A percentile compares a stretch with the other conserved stretches of the same genome.
Evolutionary conservation across 2,888 invertebrate species (phyloP).

Genomic region (Esperia sulphurella): DNA sequence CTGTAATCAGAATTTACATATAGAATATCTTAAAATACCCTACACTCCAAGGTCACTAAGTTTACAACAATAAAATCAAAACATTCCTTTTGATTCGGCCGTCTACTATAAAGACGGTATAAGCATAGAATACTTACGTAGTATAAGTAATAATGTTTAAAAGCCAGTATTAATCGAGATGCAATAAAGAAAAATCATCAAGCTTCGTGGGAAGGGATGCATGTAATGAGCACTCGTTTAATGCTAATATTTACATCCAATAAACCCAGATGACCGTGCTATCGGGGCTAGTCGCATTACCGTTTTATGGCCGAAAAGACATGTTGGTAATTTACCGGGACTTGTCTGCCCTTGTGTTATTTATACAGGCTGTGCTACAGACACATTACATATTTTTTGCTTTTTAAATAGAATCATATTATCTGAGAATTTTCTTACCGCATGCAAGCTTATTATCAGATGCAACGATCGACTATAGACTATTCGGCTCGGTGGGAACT

Average conservation of each 20-base stretch:
- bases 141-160: background rate
- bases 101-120: too few relatives aligned
- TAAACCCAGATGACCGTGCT: conserved; percentile 6
- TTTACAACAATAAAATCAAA: background rate
- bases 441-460: too few relatives aligned
- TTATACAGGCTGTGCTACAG: conserved; percentile 1
- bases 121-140: too few relatives aligned
- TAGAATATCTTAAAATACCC: too few relatives aligned
- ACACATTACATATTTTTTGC: background rate
- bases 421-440: too few relatives aligned
- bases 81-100: too few relatives aligned
- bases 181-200: background rate
- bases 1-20: too few relatives aligned
- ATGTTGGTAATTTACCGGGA: conserved; percentile 13
- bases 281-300: conserved; percentile 7
- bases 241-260: conserved; percentile 13
- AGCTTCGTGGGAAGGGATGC: background rate
- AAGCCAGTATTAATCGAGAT: background rate
- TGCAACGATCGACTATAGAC: too few relatives aligned
- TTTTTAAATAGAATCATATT: background rate
- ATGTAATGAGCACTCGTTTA: conserved; percentile 7
- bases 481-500: too few relatives aligned
- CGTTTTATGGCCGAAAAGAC: conserved; percentile 17
- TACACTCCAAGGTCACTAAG: background rate
- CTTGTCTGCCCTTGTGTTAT: conserved; percentile 7